Base-by-base conservation (phyloP, 2,113 vertebrate species). In the Chiloscyllium plagiosum region DNA sequence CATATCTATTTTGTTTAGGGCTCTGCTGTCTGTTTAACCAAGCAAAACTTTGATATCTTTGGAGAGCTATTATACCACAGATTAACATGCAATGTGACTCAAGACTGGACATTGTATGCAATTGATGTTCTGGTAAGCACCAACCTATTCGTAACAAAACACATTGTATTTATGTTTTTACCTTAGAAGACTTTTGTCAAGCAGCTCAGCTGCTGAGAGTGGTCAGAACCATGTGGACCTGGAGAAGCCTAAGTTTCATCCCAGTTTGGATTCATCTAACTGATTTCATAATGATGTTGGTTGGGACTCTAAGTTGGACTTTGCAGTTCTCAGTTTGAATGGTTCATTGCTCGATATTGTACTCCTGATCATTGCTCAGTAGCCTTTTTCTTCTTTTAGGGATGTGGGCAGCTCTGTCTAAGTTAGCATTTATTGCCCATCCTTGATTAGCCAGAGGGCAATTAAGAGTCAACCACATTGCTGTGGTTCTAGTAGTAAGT, bases 41-140 rank as follows among this genome's bases (percentile, higher is more conserved):
- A 20, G 66, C 93, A 95, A 42, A 50, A 70, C 37, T 95, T 37
- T 50, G 66, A 70, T 37, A 95, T 70, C 93, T 72, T 70, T 70
- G 93, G 93, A 72, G 69, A 95, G 47, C 93, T 95, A 24, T 42
- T 70, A 15, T 95, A 95, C 68, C 93, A 95, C 68, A 95, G 68
- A 33, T 95, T 95, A 95, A 26, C 0, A 22, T 72, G 93, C 42
- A 50, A 72, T 33, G 2, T 95, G n/a, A 72, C 68, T 1, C 42
- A 50, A 47, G 68, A 72, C 47, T 69, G 66, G 68, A 50, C 22
- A 6, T 10, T 72, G 13, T 26, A 50, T 95, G 22, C 42, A 47
- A 42, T 72, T 61, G 42, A 95, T 50, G 42, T 47, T 42, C 17
- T 4, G 42, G 93, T 95, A 95, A 95, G 93, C 12, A 22, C 37